Evolutionary conservation across 2,797 vertebrate species (phyloP).

Genomic region (Mormyrus proboscirostris): DNA sequence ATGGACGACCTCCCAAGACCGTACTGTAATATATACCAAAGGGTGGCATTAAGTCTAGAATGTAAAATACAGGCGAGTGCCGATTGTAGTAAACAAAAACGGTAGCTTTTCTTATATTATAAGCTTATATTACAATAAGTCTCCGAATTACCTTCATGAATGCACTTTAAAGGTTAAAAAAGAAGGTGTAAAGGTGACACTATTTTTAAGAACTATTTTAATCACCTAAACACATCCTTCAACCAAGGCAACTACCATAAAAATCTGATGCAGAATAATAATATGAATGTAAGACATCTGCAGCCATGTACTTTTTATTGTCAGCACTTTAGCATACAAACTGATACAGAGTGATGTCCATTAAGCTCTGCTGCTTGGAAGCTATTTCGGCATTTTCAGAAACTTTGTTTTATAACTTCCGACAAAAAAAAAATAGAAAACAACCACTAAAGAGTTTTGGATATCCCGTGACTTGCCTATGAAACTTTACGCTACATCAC

Average conservation of each 20-base stretch:
- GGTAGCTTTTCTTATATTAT: neutral
- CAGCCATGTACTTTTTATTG: neutral
- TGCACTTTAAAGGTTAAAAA: neutral
- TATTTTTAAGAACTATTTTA: neutral
- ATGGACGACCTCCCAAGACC: slow-evolving; percentile 31
- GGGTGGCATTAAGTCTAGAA: neutral
- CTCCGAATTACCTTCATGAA: neutral
- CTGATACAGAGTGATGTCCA: neutral
- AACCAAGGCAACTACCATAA: neutral
- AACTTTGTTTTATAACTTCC: neutral
- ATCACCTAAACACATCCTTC: neutral
- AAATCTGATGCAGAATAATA: neutral
- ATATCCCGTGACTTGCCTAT: neutral
- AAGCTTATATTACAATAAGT: neutral
- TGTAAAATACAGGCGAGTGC: neutral
- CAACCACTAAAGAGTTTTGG: neutral
- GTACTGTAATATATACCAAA: slow-evolving; percentile 19
- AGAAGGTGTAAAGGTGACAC: neutral
- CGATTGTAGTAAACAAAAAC: neutral
- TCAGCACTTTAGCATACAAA: neutral
- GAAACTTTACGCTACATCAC: neutral
- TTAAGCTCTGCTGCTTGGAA: neutral
- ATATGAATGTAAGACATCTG: neutral
- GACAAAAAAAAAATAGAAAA: neutral
- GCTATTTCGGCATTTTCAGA: neutral